Percentiles rank a stretch among this genome's conserved stretches.
These are phyloP conservation scores for Callosobruchus maculatus DNA, from an alignment of 2,888 invertebrate species.

Conservation along the genomic window DNA sequence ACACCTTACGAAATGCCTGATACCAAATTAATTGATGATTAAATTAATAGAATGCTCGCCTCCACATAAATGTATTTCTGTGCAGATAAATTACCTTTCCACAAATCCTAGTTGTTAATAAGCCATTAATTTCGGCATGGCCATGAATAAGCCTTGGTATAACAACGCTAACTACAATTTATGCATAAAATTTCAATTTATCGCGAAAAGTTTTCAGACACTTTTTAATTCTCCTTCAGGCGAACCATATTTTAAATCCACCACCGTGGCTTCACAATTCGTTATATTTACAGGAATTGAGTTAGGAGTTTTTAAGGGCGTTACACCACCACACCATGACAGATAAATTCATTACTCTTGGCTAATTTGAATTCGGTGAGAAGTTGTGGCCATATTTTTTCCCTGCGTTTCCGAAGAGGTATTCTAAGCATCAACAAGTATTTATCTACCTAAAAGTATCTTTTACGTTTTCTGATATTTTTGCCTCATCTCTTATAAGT, in stretches of 20 bases:
- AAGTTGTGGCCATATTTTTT: not conserved
- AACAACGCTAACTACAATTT: constrained; percentile 14
- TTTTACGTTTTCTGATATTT: no score
- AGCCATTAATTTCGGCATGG: not conserved
- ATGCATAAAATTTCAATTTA: constrained; percentile 34
- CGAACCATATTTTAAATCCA: constrained; percentile 35
- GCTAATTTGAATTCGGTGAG: not conserved
- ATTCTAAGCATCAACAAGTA: not conserved
- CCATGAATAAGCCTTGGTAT: not conserved
- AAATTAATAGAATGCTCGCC: no score
- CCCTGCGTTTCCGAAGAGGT: not conserved
- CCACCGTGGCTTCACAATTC: constrained; percentile 34
- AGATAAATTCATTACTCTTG: constrained; percentile 7
- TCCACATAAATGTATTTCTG: not conserved
- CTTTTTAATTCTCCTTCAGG: constrained; percentile 29
- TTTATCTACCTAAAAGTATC: not conserved
- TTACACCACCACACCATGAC: not conserved
- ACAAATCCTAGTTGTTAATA: not conserved
- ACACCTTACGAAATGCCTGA: no score
- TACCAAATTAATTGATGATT: no score
- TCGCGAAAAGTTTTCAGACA: constrained; percentile 29
- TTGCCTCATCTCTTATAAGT: no score
- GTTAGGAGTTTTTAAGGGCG: constrained; percentile 27
- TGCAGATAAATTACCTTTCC: not conserved
- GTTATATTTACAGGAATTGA: constrained; percentile 30